Percentiles rank a stretch among this genome's conserved stretches.
phyloP scores from a whole-genome alignment of 2,113 vertebrate genomes.

The Lasiurus cinereus region DNA sequence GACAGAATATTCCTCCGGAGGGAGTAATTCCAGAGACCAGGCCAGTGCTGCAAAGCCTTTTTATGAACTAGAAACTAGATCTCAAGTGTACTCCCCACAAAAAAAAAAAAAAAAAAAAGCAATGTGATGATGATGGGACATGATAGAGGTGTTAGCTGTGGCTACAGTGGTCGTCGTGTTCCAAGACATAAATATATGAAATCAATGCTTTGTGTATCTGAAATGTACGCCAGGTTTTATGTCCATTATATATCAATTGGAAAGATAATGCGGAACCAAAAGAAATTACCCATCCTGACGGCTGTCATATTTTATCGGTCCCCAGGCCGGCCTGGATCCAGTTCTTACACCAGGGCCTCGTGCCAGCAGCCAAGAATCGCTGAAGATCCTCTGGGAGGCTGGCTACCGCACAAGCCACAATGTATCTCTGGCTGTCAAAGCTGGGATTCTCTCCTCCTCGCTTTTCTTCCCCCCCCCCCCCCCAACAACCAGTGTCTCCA shows the following conservation, averaged over 20 bases:
- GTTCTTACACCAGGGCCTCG: too few relatives aligned
- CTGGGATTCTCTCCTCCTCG: not conserved
- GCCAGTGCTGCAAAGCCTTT: fast-evolving
- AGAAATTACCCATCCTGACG: not conserved
- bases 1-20: not conserved
- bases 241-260: not conserved
- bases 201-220: not conserved
- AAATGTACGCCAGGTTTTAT: too few relatives aligned
- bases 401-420: not conserved
- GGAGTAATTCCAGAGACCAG: not conserved
- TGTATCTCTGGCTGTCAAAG: not conserved
- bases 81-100: not conserved
- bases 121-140: not conserved
- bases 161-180: not conserved
- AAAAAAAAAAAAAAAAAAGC: not conserved
- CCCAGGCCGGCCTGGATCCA: not conserved
- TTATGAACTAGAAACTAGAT: not conserved
- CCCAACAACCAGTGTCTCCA: not conserved
- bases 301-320: not conserved
- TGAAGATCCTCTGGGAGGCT: not conserved
- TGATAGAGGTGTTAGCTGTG: not conserved
- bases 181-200: not conserved
- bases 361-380: not conserved
- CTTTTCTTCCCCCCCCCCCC: too few relatives aligned
- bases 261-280: not conserved